These are phyloP conservation scores for Eulemur rufifrons DNA, from an alignment of 2,113 vertebrate species.

Conservation along the genomic window DNA sequence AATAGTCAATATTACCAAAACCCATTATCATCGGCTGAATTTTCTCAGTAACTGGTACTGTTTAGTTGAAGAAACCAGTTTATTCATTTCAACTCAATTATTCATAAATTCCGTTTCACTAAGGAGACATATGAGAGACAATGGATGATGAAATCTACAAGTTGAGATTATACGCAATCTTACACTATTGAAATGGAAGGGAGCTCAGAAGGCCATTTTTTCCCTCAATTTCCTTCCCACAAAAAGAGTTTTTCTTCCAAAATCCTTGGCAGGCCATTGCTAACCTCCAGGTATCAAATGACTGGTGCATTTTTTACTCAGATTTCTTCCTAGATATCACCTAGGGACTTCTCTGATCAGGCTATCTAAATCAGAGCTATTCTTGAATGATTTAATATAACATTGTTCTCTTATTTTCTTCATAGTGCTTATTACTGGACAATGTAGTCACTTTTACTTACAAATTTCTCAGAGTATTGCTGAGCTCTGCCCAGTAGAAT, in stretches of 20 bases:
- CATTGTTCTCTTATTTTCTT: neutral
- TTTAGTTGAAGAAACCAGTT: slow-evolving; percentile 57
- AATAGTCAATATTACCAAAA: neutral
- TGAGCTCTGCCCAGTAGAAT: neutral
- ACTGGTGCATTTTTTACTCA: neutral
- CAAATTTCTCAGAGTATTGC: neutral
- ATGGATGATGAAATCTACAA: slow-evolving; percentile 43
- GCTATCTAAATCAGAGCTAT: neutral
- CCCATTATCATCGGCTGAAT: slow-evolving; percentile 15
- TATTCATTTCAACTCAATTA: slow-evolving; percentile 63
- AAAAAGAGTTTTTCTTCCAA: neutral
- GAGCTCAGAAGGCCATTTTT: neutral
- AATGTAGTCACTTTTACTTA: neutral
- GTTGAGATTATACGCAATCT: neutral
- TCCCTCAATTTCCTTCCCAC: neutral
- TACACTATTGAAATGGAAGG: neutral
- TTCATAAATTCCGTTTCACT: slow-evolving; percentile 58
- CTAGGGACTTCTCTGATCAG: neutral
- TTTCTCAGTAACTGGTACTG: slow-evolving; percentile 42
- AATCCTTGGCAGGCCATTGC: neutral
- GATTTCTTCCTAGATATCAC: neutral
- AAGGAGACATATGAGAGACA: slow-evolving; percentile 30
- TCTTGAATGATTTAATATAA: neutral
- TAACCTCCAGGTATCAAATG: neutral
- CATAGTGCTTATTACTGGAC: neutral